phyloP scores from a whole-genome alignment of 2,888 invertebrate species.

The Andrena flavipes region DNA sequence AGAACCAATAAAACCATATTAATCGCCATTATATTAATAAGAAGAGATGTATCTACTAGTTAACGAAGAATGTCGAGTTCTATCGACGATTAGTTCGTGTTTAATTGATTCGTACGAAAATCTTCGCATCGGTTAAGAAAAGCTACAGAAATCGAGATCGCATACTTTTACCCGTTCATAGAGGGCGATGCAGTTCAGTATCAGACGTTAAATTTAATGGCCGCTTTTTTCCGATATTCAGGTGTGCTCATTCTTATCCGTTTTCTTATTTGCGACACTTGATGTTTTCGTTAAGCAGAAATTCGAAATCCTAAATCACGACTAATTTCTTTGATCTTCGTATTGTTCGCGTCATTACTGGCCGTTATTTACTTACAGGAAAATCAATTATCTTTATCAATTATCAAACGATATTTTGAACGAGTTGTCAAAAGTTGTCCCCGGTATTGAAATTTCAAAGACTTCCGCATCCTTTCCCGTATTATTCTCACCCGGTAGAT shows the following conservation, averaged over 20 bases:
- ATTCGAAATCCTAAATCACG: constrained; percentile 22
- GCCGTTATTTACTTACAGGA: no score
- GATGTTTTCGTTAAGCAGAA: neutral
- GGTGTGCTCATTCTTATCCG: neutral
- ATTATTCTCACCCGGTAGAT: no score
- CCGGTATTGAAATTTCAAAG: no score
- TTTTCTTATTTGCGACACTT: neutral
- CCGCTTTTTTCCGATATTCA: neutral
- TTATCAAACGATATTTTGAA: neutral
- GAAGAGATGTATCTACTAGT: neutral
- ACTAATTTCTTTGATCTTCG: constrained; percentile 34
- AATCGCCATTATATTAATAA: neutral
- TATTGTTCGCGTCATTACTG: neutral
- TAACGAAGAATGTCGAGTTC: neutral
- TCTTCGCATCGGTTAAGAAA: neutral
- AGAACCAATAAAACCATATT: neutral
- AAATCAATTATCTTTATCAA: no score
- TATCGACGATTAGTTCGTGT: neutral
- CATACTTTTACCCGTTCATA: neutral
- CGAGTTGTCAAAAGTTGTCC: neutral
- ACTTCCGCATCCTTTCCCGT: no score
- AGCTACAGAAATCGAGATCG: neutral
- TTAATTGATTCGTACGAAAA: neutral
- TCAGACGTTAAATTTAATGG: neutral
- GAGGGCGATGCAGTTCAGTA: constrained; percentile 12